Evolutionary conservation across 1,140 invertebrate species (phyloP), one percentile per base, ranked within the genome.

Genomic region (Bombus cullumanus): DNA sequence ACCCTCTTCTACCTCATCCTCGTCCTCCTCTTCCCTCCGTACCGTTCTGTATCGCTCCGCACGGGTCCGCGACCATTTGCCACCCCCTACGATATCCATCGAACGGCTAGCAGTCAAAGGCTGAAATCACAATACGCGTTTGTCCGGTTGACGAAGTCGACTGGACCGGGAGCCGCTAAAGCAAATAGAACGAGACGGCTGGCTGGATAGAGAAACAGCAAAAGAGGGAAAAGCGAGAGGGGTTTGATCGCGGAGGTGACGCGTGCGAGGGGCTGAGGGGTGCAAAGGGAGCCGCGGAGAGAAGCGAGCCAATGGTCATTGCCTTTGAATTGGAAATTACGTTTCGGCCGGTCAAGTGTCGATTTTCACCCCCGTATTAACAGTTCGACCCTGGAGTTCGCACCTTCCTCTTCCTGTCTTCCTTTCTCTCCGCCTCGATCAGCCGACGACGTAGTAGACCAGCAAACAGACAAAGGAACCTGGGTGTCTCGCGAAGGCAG

Each of bases 111-210:
- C 92, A 90, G 92, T 95, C 94, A 94, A 95, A 95, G 94, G 93
- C 92, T 92, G 92, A 92, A 95, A 95, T 95, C 94, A 95, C 94
- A 95, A 95, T 95, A 94, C 94, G 93, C 94, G 94, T 95, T 94
- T 94, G 94, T 95, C 94, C 94, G 93, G 93, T 93, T 93, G 93
- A 94, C 93, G 92, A 92, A 93, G 92, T 92, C 92, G 91, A 91
- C 91, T 92, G 92, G 89, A 86, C 89, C 86, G 81, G 89, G 86
- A 88, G 85, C 88, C 86, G 88, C 77, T 88, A 94, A 93, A 92
- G 93, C 92, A 94, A 94, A 94, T 94, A 93, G 92, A 92, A 90
- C 91, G 90, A 76, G 86, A 89, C 78, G 83, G 84, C 71, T 87
- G 81, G 79, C 31, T 28, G 37, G 53, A 37, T 25, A 62, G 75